Evolutionary conservation across 2,888 invertebrate genomes (phyloP), one percentile per base, ranked within the genome.

Genomic region (Tachina lurida): DNA sequence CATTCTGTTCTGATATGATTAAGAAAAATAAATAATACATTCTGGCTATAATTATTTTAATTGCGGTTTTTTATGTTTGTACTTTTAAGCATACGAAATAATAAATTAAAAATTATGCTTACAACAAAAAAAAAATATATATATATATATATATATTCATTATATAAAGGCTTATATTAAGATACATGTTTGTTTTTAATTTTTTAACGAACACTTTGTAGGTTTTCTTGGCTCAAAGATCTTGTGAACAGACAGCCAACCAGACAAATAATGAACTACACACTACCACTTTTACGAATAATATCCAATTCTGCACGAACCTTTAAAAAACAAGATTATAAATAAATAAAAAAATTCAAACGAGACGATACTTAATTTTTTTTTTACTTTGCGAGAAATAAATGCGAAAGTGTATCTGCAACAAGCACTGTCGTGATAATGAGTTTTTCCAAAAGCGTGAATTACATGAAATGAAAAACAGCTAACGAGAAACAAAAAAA

Each of bases 361-460:
- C 31, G 58, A 31, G 47, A 41, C 52, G 58, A 31, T 58, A 41
- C 52, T 62, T 12, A 78, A 77, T 68, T n/a, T 73, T 76, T 65
- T 10, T 71, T 80, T 73, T 65, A 31, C 17, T 43, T 45, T 45
- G 22, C 41, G 1, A 12, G 63, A 84, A 71, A 60, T 17, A 67
- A 73, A 68, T 71, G 45, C 45, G 71, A 49, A 70, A 76, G 62
- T 76, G 79, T 71, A 67, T 71, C 80, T 45, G 49, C 58, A 60
- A 56, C 54, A 71, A 63, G 13, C 58, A 52, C 52, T 77, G 56
- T 68, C 39, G 56, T 43, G 74, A 74, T 81, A 84, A 81, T 81
- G 84, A 84, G 77, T 81, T 84, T 77, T 74, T 73, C 67, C 39
- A 45, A 84, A 76, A 84, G 76, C 76, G 70, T 80, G 60, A 67